Conservation (phyloP, 2,797 vertebrate species). For the Ataeniobius toweri region DNA sequence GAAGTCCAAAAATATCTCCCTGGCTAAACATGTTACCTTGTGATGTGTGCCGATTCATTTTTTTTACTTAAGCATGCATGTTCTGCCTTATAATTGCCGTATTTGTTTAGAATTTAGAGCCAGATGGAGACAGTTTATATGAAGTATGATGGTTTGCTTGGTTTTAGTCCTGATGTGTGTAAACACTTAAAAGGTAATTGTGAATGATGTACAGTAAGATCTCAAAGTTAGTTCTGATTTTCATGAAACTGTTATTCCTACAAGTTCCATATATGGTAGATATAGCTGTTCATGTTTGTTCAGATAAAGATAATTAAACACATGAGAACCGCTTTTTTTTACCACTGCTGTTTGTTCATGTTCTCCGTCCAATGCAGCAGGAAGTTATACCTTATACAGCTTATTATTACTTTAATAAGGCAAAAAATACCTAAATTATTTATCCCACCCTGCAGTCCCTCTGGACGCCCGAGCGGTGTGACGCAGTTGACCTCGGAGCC, state of each 20-base stretch:
- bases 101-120: constrained; percentile 69
- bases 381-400: not conserved
- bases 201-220: constrained; percentile 51
- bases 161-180: constrained; percentile 69
- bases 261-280: constrained; percentile 20
- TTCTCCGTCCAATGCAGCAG: constrained; percentile 40
- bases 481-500: constrained; percentile 67
- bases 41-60: constrained; percentile 62
- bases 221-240: constrained; percentile 35
- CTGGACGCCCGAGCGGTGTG: constrained; percentile 87
- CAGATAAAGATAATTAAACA: constrained; percentile 55
- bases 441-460: constrained; percentile 82
- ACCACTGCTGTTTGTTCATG: constrained; percentile 23
- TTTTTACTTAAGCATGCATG: constrained; percentile 63
- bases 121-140: constrained; percentile 74
- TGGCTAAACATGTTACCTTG: constrained; percentile 68
- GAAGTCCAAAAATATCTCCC: constrained; percentile 65
- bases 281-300: constrained; percentile 18
- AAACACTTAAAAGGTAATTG: constrained; percentile 51
- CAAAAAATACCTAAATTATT: constrained; percentile 34
- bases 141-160: constrained; percentile 55
- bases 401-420: not conserved
- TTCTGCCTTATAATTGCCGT: constrained; percentile 73
- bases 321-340: constrained; percentile 38
- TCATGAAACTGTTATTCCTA: constrained; percentile 22